Evolutionary conservation across 2,888 invertebrate genomes (phyloP).

Genomic region (Stenoptilia bipunctidactyla): DNA sequence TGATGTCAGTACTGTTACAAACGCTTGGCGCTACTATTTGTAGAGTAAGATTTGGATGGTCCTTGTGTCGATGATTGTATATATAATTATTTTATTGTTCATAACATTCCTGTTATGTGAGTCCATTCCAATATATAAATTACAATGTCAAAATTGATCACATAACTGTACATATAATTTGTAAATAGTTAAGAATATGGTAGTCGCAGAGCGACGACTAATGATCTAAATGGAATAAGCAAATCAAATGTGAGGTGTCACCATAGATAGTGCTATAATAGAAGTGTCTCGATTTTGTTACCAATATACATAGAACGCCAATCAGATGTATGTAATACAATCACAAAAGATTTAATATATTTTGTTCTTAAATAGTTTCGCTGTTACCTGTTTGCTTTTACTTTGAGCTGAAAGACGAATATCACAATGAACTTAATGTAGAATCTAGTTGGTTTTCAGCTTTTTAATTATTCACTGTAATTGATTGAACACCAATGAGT

Average conservation of each 20-base stretch:
- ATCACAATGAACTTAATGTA: too few species aligned
- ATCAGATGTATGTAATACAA: constrained; percentile 4
- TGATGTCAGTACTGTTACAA: constrained; percentile 9
- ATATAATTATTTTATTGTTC: constrained; percentile 39
- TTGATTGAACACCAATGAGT: too few species aligned
- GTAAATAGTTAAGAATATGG: constrained; percentile 56
- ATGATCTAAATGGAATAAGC: too few species aligned
- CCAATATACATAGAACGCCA: constrained; percentile 23
- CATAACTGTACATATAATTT: constrained; percentile 61
- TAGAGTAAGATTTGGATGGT: neutral
- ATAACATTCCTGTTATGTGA: constrained; percentile 62
- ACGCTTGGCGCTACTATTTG: neutral
- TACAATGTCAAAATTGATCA: constrained; percentile 47
- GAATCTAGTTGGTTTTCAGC: too few species aligned
- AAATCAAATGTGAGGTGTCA: constrained; percentile 23
- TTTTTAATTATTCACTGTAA: too few species aligned
- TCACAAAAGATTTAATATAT: too few species aligned
- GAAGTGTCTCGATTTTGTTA: constrained; percentile 40
- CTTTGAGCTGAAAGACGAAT: too few species aligned
- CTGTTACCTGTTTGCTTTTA: too few species aligned
- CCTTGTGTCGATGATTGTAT: constrained; percentile 32
- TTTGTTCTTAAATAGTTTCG: too few species aligned
- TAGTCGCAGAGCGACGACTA: constrained; percentile 52
- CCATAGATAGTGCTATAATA: constrained; percentile 33
- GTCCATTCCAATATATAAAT: constrained; percentile 57